A percentile compares a stretch with the other conserved stretches of the same genome.
phyloP scores from a whole-genome alignment of 2,888 invertebrate genomes.

The Sthenelais limicola region DNA sequence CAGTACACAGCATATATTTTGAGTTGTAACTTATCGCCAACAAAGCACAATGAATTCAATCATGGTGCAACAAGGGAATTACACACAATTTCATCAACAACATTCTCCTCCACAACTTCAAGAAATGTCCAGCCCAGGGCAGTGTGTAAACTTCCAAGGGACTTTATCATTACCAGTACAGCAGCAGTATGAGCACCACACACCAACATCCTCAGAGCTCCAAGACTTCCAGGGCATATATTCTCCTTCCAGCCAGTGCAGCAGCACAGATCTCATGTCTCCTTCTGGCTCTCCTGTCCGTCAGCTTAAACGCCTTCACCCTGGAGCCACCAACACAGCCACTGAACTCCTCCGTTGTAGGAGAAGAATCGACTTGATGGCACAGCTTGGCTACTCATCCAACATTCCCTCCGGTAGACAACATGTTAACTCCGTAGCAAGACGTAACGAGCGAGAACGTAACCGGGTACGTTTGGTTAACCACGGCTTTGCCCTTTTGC shows the following conservation, averaged over 20 bases:
- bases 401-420: neutral
- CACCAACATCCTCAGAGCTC: neutral
- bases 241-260: neutral
- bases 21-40: neutral
- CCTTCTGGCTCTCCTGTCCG: conserved; percentile 1
- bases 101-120: neutral
- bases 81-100: neutral
- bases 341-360: conserved; percentile 22
- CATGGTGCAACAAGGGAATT: conserved; percentile 6
- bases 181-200: neutral
- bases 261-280: neutral
- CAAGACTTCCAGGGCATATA: neutral
- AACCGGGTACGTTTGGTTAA: conserved; percentile 90
- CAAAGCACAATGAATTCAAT: neutral
- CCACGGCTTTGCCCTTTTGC: conserved; percentile 66
- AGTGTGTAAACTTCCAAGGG: no score
- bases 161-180: neutral
- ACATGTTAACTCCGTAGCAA: conserved; percentile 77
- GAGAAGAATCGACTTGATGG: neutral
- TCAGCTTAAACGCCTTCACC: conserved; percentile 22
- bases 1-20: no score
- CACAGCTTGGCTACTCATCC: no score
- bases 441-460: conserved; percentile 93
- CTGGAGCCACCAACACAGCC: conserved; percentile 34
- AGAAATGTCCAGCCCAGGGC: no score